phyloP scores from a whole-genome alignment of 2,113 vertebrate genomes.

The Ursus arctos region DNA sequence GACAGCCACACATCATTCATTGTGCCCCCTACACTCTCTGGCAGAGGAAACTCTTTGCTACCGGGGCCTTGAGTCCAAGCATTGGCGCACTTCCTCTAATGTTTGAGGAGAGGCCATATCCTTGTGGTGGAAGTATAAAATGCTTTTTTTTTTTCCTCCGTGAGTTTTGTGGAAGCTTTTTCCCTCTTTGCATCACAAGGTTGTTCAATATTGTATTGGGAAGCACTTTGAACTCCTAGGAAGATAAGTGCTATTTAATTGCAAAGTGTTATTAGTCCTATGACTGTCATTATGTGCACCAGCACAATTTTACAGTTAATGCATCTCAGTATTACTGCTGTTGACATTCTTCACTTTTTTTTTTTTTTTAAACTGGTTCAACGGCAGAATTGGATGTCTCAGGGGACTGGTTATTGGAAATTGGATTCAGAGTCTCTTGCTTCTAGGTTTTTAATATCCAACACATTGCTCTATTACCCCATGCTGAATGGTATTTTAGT shows the following conservation, averaged over 20 bases:
- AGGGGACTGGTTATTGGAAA: constrained; percentile 76
- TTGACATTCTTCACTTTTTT: constrained; percentile 73
- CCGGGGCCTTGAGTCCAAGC: neutral
- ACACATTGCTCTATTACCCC: neutral
- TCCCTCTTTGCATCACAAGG: constrained; percentile 4
- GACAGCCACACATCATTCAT: neutral
- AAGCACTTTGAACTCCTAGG: constrained; percentile 77
- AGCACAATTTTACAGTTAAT: constrained; percentile 77
- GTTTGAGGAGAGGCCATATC: neutral
- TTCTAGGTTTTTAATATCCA: constrained; percentile 72
- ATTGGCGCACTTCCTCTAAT: neutral
- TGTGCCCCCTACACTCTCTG: neutral
- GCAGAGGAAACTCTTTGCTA: neutral
- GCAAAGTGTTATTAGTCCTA: constrained; percentile 79
- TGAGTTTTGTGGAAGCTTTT: constrained; percentile 35
- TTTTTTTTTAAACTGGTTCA: constrained; percentile 43
- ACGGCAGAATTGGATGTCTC: constrained; percentile 61
- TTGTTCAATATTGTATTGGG: constrained; percentile 67
- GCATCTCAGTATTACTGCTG: constrained; percentile 74
- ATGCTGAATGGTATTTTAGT: constrained; percentile 59
- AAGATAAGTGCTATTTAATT: constrained; percentile 81
- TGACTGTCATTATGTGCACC: constrained; percentile 54
- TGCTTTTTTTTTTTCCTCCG: neutral
- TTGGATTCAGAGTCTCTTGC: constrained; percentile 69
- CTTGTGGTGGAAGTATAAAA: neutral